phyloP scores from a whole-genome alignment of 2,888 invertebrate genomes.

The Mechanitis messenoides region DNA sequence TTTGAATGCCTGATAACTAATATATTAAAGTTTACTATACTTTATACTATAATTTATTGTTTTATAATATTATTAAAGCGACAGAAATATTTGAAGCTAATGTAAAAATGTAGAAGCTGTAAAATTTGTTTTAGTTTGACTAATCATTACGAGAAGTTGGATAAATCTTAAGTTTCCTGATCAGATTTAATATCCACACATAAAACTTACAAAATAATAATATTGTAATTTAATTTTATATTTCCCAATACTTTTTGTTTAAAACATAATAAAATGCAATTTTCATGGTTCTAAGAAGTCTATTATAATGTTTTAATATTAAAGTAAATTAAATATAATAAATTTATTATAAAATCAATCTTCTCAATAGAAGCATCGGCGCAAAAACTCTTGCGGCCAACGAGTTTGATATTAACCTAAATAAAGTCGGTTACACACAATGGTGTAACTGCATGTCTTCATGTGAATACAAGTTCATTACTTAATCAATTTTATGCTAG shows the following conservation, averaged over 20 bases:
- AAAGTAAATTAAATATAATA: constrained; percentile 10
- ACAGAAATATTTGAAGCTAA: too few relatives aligned
- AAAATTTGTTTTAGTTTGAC: too few relatives aligned
- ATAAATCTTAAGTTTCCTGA: too few relatives aligned
- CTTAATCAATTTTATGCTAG: constrained; percentile 43
- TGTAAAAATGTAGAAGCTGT: too few relatives aligned
- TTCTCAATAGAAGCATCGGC: constrained; percentile 14
- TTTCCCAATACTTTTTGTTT: too few relatives aligned
- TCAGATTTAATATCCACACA: too few relatives aligned
- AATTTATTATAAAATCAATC: constrained; percentile 18
- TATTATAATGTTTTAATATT: not conserved
- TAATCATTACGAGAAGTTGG: too few relatives aligned
- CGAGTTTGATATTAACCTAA: constrained; percentile 39
- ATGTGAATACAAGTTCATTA: constrained; percentile 54
- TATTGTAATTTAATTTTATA: too few relatives aligned
- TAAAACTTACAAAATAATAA: too few relatives aligned
- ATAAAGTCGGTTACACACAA: constrained; percentile 46
- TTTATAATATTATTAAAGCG: too few relatives aligned
- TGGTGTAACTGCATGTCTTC: constrained; percentile 52
- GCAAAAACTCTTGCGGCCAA: constrained; percentile 20
- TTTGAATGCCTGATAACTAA: constrained; percentile 16
- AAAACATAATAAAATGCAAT: too few relatives aligned
- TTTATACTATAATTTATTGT: too few relatives aligned
- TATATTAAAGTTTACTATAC: not conserved
- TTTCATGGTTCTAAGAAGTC: not conserved